These are phyloP conservation scores for Zaprionus africanus DNA, from an alignment of 1,140 invertebrate species.

Conservation along the genomic window DNA sequence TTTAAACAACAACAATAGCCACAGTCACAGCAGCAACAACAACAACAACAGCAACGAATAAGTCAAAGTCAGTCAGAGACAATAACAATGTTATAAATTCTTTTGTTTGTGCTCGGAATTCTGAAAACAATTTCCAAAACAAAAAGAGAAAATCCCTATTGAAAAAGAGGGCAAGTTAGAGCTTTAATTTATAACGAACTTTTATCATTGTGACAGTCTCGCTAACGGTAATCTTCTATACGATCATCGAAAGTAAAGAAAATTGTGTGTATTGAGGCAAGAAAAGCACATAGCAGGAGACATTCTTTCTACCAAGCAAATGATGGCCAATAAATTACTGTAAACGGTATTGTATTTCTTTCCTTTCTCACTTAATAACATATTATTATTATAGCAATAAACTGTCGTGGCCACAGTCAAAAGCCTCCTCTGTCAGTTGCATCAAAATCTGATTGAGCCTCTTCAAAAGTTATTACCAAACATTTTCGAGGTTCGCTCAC, in stretches of 20 bases:
- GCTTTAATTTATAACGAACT: conserved; percentile 40
- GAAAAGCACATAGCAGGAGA: conserved; percentile 14
- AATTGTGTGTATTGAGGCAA: conserved; percentile 10
- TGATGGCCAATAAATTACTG: background rate
- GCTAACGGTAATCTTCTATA: conserved; percentile 31
- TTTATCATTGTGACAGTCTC: conserved; percentile 36
- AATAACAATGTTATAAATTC: conserved; percentile 76
- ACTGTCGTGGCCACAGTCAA: conserved; percentile 34
- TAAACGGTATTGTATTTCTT: background rate
- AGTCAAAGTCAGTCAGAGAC: conserved; percentile 39
- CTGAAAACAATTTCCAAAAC: conserved; percentile 68
- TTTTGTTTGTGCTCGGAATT: conserved; percentile 75
- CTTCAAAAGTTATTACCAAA: conserved; percentile 73
- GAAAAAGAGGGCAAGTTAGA: conserved; percentile 45
- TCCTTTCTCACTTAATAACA: conserved; percentile 5
- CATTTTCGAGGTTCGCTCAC: conserved; percentile 51
- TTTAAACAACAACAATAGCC: conserved; percentile 20
- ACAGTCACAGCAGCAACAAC: background rate
- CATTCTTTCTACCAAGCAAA: background rate
- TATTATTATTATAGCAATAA: background rate
- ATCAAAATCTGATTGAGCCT: conserved; percentile 35
- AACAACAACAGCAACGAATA: conserved; percentile 42
- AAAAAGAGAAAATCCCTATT: conserved; percentile 53
- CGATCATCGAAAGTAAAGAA: conserved; percentile 30
- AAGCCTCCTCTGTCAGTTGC: conserved; percentile 23